phyloP scores from a whole-genome alignment of 2,888 invertebrate genomes.

The Drosophila seclusa region DNA sequence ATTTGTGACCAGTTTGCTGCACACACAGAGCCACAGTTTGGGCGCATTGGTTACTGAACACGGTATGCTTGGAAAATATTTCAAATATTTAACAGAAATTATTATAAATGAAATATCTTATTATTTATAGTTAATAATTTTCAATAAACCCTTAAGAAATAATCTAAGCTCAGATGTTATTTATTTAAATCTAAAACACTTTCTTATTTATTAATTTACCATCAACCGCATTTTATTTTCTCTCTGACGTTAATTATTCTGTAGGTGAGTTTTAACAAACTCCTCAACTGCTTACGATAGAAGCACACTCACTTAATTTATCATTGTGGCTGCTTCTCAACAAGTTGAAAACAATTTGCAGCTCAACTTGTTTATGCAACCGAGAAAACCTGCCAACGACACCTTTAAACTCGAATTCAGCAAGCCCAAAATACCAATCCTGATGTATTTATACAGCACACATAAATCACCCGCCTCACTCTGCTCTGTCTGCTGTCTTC shows the following conservation, averaged over 20 bases:
- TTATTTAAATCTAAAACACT: background rate
- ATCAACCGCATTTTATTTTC: background rate
- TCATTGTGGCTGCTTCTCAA: conserved; percentile 14
- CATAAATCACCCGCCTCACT: conserved; percentile 9
- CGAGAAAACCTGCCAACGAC: conserved; percentile 19
- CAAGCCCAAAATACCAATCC: conserved; percentile 60
- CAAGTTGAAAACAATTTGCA: conserved; percentile 46
- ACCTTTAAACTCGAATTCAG: conserved; percentile 63
- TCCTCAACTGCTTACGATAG: background rate
- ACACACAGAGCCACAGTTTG: conserved; percentile 65
- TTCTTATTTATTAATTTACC: background rate
- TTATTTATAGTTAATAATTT: background rate
- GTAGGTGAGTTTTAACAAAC: background rate
- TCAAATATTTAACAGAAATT: background rate
- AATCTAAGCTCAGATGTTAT: background rate
- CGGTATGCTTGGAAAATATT: conserved; percentile 42
- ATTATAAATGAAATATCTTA: background rate
- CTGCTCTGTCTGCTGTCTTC: conserved; percentile 9
- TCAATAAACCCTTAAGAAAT: background rate
- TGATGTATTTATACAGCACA: conserved; percentile 29
- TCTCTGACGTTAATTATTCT: background rate
- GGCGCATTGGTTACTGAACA: conserved; percentile 47
- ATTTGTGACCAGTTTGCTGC: conserved; percentile 66
- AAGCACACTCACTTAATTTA: conserved; percentile 4
- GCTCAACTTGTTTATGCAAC: conserved; percentile 34